Percentiles rank a stretch among this genome's conserved stretches.
phyloP scores from a whole-genome alignment of 2,888 invertebrate species.

The Leucoma salicis region DNA sequence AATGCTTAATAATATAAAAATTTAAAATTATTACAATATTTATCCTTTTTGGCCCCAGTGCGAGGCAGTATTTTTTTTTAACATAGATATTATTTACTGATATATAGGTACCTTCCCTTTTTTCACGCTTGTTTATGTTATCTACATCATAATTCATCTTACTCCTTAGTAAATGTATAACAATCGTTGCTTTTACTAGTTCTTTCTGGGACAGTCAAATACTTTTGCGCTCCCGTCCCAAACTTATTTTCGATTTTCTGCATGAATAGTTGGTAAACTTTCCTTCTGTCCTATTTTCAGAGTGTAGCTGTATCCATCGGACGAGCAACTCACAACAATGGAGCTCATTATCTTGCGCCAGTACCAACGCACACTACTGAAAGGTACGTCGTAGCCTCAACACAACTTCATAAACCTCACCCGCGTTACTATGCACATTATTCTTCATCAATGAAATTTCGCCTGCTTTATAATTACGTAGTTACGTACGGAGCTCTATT shows the following conservation, averaged over 20 bases:
- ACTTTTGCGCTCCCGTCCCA: too few species aligned
- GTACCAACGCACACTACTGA: slow-evolving; percentile 47
- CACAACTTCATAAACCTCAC: slow-evolving; percentile 24
- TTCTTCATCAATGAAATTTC: slow-evolving; percentile 26
- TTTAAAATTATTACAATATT: too few species aligned
- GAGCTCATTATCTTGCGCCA: slow-evolving; percentile 47
- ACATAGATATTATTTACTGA: too few species aligned
- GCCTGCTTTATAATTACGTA: slow-evolving; percentile 23
- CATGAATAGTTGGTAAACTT: slow-evolving; percentile 14
- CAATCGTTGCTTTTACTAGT: too few species aligned
- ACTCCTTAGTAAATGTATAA: too few species aligned
- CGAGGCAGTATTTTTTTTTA: too few species aligned
- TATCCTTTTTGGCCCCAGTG: too few species aligned
- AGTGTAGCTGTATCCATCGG: slow-evolving; percentile 51
- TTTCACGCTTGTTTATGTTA: too few species aligned
- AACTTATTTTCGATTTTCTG: not conserved
- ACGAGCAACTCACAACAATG: slow-evolving; percentile 53
- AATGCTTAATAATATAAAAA: too few species aligned
- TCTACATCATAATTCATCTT: too few species aligned
- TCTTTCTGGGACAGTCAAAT: too few species aligned
- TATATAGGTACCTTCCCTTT: too few species aligned
- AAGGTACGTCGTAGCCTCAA: slow-evolving; percentile 48
- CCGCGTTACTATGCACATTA: slow-evolving; percentile 31
- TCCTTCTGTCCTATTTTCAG: slow-evolving; percentile 49
- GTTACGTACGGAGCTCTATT: slow-evolving; percentile 22